Evolutionary conservation across 2,797 vertebrate genomes (phyloP).

Genomic region (Chiroxiphia lanceolata): DNA sequence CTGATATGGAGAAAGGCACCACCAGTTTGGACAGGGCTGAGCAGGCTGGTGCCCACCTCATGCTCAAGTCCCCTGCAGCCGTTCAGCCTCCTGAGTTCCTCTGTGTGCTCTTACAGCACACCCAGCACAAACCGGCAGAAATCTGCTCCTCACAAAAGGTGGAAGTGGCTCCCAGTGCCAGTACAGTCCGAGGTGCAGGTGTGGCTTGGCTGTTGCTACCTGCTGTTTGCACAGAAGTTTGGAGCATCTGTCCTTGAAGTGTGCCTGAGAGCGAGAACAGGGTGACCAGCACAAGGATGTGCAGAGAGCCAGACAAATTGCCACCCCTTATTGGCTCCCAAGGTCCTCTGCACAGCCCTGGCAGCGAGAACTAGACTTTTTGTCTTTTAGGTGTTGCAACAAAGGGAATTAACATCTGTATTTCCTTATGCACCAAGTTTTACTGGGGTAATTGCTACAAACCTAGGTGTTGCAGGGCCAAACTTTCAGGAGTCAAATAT

Average conservation of each 20-base stretch:
- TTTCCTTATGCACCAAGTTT: neutral
- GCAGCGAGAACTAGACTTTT: neutral
- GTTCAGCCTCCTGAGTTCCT: neutral
- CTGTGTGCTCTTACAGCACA: neutral
- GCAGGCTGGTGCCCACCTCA: neutral
- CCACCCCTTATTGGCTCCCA: neutral
- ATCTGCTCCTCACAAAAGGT: neutral
- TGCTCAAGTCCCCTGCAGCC: neutral
- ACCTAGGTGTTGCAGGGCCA: neutral
- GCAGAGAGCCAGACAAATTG: accelerated
- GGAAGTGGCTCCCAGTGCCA: neutral
- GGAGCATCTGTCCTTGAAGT: neutral
- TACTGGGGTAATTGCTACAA: neutral
- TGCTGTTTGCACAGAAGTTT: neutral
- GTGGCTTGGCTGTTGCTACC: neutral
- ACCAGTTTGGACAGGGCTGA: neutral
- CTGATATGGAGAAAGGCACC: neutral
- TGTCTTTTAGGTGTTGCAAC: neutral
- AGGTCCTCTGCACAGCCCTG: neutral
- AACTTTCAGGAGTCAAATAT: neutral
- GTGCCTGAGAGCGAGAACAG: accelerated
- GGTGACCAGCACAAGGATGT: neutral
- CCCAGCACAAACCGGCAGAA: neutral
- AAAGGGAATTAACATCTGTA: neutral
- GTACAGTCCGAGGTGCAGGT: neutral